Percentiles rank a stretch among this genome's conserved stretches.
Evolutionary conservation across 2,888 invertebrate species (phyloP).

Genomic region (Dryomyza anilis): DNA sequence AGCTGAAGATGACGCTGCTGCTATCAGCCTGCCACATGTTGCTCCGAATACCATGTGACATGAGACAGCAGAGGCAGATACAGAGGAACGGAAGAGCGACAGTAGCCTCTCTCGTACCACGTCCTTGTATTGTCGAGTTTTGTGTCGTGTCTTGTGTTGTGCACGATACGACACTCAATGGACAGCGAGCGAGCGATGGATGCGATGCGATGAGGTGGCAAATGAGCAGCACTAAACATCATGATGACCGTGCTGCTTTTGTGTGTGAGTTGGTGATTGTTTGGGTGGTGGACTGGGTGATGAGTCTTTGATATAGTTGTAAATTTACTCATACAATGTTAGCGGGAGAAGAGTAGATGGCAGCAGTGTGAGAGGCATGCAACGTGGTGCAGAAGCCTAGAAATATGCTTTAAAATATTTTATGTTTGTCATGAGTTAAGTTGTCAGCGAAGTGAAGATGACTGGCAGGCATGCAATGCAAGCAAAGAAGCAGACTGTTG

Average conservation of each 20-base stretch:
- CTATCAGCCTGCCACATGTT: conserved; percentile 19
- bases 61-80: no score
- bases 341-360: conserved; percentile 8
- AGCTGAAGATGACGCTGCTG: no score
- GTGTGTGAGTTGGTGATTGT: background rate
- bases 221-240: conserved; percentile 4
- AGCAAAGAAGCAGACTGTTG: no score
- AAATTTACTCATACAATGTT: background rate
- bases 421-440: no score
- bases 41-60: conserved; percentile 4
- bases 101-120: no score
- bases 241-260: background rate
- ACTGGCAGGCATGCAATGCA: no score
- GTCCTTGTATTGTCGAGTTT: no score
- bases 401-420: no score
- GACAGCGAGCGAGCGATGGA: background rate
- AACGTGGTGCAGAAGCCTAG: conserved; percentile 13
- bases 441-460: no score
- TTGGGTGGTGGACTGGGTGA: background rate
- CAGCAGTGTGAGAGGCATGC: conserved; percentile 3
- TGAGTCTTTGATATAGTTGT: background rate
- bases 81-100: no score
- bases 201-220: background rate
- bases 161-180: no score
- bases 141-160: no score